Evolutionary conservation across 2,113 vertebrate genomes (phyloP).

Genomic region (Chloroceryle aenea): DNA sequence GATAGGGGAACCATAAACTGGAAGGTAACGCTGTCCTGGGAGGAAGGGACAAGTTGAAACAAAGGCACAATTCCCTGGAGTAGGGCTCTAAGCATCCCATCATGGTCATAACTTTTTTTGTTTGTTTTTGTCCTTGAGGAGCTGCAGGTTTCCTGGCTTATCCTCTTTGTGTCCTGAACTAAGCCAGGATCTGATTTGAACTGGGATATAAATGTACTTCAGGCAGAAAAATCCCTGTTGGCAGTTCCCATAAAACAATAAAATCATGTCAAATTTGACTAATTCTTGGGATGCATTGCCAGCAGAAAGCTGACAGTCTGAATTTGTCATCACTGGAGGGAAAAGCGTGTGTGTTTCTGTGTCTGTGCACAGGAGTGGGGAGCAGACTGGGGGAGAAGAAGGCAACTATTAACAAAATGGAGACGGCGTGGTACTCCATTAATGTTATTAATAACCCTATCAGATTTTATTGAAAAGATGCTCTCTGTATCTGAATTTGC

Average conservation of each 20-base stretch:
- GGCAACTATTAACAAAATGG: constrained; percentile 65
- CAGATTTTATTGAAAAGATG: constrained; percentile 85
- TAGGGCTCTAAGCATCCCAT: neutral
- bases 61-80: neutral
- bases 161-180: constrained; percentile 22
- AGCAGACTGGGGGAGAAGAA: constrained; percentile 29
- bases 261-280: constrained; percentile 72
- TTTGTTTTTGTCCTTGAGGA: constrained; percentile 26
- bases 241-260: constrained; percentile 72
- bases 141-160: constrained; percentile 30
- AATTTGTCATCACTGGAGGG: constrained; percentile 62
- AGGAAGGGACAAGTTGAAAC: neutral
- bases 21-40: neutral
- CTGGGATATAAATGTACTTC: constrained; percentile 60
- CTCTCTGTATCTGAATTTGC: constrained; percentile 80
- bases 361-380: neutral
- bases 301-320: constrained; percentile 66
- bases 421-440: constrained; percentile 72
- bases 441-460: constrained; percentile 85
- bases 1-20: neutral
- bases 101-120: neutral
- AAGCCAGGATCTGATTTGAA: constrained; percentile 52
- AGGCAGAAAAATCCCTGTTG: constrained; percentile 71
- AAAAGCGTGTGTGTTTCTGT: constrained; percentile 48
- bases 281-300: constrained; percentile 62